Conservation (phyloP, 2,888 invertebrate genomes). For the Drosophila picticornis region DNA sequence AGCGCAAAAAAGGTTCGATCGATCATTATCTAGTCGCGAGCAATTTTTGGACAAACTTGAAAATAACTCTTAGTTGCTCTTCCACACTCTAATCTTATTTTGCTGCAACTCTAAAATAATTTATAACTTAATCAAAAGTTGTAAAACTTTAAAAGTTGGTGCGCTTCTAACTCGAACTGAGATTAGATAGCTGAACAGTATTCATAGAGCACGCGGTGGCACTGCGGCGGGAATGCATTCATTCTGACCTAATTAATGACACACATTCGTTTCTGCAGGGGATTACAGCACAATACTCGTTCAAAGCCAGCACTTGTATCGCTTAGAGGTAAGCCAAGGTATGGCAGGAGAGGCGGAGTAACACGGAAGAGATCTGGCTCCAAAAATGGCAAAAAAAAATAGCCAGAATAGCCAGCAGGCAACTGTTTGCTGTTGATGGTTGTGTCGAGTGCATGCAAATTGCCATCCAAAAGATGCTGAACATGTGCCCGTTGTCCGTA, state of each 20-base stretch:
- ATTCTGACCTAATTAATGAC: conserved; percentile 72
- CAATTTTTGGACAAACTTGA: neutral
- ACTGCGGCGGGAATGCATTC: conserved; percentile 31
- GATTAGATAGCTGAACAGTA: conserved; percentile 39
- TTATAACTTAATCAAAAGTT: conserved; percentile 1
- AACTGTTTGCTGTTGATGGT: conserved; percentile 78
- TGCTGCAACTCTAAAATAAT: neutral
- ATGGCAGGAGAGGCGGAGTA: neutral
- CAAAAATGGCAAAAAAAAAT: conserved; percentile 12
- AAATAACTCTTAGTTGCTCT: neutral
- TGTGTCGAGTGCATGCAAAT: conserved; percentile 79
- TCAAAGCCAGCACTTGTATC: conserved; percentile 52
- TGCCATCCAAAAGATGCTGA: conserved; percentile 77
- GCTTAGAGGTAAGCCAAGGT: conserved; percentile 30
- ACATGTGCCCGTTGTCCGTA: conserved; percentile 63
- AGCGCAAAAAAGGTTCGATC: neutral
- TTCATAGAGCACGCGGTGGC: conserved; percentile 5
- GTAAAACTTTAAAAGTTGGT: conserved; percentile 23
- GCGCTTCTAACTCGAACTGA: conserved; percentile 3
- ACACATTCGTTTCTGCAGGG: conserved; percentile 59
- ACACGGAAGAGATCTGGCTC: neutral
- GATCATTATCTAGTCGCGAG: neutral
- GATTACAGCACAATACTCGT: conserved; percentile 62
- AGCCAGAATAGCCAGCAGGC: conserved; percentile 53
- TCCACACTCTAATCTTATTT: neutral